Evolutionary conservation across 2,113 vertebrate species (phyloP).

Genomic region (Gnathonemus longibarbis): DNA sequence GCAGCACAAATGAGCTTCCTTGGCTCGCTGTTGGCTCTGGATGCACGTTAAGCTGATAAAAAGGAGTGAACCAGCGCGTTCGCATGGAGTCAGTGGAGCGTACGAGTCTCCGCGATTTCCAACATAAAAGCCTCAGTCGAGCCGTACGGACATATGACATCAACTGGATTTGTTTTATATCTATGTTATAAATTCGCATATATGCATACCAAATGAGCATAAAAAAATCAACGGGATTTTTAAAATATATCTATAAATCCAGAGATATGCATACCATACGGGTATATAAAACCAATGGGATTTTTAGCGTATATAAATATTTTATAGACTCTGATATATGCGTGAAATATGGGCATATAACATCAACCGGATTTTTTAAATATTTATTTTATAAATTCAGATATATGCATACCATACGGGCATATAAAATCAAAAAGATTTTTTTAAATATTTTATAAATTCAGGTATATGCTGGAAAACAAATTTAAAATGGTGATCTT

Average conservation of each 20-base stretch:
- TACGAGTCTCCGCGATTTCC: neutral
- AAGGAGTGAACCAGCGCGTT: neutral
- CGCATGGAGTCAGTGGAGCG: neutral
- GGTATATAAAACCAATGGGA: neutral
- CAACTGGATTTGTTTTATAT: neutral
- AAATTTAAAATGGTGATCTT: neutral
- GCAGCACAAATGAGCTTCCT: constrained; percentile 7
- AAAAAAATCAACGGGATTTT: neutral
- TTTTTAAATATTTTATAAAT: neutral
- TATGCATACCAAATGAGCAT: neutral
- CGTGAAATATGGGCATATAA: neutral
- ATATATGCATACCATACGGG: neutral
- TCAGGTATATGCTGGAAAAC: neutral
- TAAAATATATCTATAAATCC: neutral
- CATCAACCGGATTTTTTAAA: neutral
- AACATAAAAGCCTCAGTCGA: neutral
- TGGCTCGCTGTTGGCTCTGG: neutral
- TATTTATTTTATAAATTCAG: neutral
- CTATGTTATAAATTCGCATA: neutral
- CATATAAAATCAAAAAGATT: neutral
- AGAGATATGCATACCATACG: neutral
- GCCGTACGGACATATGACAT: neutral
- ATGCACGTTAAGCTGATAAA: neutral
- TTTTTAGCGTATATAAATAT: neutral
- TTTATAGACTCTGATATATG: neutral